Conservation (phyloP, 1,140 invertebrate species). For the Panagrolaimus sp. region DNA sequence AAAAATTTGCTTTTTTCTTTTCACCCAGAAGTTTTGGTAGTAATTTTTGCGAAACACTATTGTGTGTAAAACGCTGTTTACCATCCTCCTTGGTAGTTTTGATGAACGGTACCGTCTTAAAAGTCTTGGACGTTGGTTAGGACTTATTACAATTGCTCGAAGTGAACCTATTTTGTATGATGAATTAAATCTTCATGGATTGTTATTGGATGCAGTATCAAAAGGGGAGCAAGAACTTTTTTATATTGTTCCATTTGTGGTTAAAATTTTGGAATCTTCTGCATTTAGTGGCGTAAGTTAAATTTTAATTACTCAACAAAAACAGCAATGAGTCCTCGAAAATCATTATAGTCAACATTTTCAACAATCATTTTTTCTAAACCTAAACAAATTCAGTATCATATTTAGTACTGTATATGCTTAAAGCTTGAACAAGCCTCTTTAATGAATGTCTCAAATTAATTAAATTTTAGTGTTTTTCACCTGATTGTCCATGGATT, state of each 20-base stretch:
- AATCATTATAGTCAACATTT: background rate
- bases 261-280: constrained; percentile 93
- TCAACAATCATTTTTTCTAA: constrained; percentile 7
- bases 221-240: constrained; percentile 93
- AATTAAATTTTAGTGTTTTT: constrained; percentile 65
- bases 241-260: constrained; percentile 96
- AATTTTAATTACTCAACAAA: constrained; percentile 11
- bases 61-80: too few relatives aligned
- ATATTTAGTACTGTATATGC: too few relatives aligned
- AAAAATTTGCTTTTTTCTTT: too few relatives aligned
- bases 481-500: constrained; percentile 95
- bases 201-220: constrained; percentile 93
- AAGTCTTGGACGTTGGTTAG: constrained; percentile 97
- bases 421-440: too few relatives aligned
- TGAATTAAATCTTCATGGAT: constrained; percentile 86
- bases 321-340: background rate
- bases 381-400: too few relatives aligned
- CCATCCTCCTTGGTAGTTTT: too few relatives aligned
- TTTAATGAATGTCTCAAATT: too few relatives aligned
- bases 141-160: constrained; percentile 87
- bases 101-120: constrained; percentile 91
- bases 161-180: constrained; percentile 77
- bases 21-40: too few relatives aligned
- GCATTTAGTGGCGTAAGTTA: constrained; percentile 74
- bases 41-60: too few relatives aligned